Evolutionary conservation across 2,797 vertebrate species (phyloP), one percentile per base, ranked within the genome.

Genomic region (Cryptoblepharus egeriae): DNA sequence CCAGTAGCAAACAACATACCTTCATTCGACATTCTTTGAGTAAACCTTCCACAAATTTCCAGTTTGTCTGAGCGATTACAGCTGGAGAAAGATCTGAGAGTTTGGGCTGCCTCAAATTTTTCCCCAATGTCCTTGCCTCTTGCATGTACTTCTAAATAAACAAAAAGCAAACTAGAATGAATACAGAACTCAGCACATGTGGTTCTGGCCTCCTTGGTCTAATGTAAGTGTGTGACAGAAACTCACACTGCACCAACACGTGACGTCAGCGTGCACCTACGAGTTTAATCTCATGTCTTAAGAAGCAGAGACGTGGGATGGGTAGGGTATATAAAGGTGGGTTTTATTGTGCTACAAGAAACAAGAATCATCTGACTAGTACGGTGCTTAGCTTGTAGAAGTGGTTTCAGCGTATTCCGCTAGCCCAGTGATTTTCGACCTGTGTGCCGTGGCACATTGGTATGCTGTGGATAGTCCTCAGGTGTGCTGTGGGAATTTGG

Each of bases 21-120:
- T 99, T 99, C 93, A 99, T 96, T 80, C 98, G 97, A 92, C 98
- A 99, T 95, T 99, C 98, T 79, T 97, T 98, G 87, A 99, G 93
- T 83, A 99, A 92, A 63, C 98, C 98, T 90, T 99, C 97, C 11
- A 98, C 99, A 85, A 99, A 99, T 90, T 98, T 99, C 35, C 96
- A 95, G 94, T 99, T 99, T 88, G 97, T 99, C 88, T 98, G 97
- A 2, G 96, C 96, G 91, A 99, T 95, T 77, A 98, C 97, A 65
- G 97, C 97, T 37, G 98, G 98, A 35, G 97, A 98, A 12, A 97
- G 96, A 94, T 99, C 97, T 5, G 99, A 98, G 72, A 99, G 93
- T 89, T 98, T 99, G 64, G 97, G 97, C 86, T 99, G 98, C 86
- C 97, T 95, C 75, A 98, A 91, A 91, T 95, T 98, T 95, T 97